Percentiles rank a stretch among this genome's conserved stretches.
phyloP scores from a whole-genome alignment of 2,888 invertebrate genomes.

The Urechis unicinctus region DNA sequence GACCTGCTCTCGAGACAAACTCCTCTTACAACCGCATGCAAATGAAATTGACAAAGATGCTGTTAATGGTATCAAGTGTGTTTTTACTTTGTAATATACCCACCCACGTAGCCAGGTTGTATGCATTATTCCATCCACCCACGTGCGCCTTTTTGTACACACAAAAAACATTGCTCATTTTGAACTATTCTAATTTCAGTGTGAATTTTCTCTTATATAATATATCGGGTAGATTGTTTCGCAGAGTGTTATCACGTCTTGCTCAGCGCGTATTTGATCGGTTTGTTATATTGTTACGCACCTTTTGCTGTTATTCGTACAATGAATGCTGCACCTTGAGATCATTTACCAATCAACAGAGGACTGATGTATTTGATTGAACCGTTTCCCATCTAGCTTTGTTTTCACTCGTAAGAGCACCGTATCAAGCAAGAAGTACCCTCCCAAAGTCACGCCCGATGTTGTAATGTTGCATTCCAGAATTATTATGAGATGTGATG shows the following conservation, averaged over 20 bases:
- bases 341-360: no score
- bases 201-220: constrained; percentile 13
- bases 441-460: no score
- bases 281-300: background rate
- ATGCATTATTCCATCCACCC: constrained; percentile 6
- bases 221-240: constrained; percentile 11
- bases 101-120: constrained; percentile 8
- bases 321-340: no score
- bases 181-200: constrained; percentile 12
- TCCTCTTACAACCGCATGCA: constrained; percentile 11
- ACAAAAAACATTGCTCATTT: constrained; percentile 6
- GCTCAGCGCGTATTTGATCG: constrained; percentile 2
- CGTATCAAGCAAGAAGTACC: no score
- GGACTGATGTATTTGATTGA: no score
- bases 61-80: constrained; percentile 16
- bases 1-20: background rate
- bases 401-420: no score
- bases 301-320: background rate
- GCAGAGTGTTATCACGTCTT: constrained; percentile 6
- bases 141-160: constrained; percentile 2
- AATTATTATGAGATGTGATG: no score
- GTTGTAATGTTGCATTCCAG: no score
- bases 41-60: constrained; percentile 16
- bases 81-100: constrained; percentile 18
- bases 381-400: no score